Evolutionary conservation across 2,888 invertebrate species (phyloP), one percentile per base, ranked within the genome.

Genomic region (Dynastes hyllus): DNA sequence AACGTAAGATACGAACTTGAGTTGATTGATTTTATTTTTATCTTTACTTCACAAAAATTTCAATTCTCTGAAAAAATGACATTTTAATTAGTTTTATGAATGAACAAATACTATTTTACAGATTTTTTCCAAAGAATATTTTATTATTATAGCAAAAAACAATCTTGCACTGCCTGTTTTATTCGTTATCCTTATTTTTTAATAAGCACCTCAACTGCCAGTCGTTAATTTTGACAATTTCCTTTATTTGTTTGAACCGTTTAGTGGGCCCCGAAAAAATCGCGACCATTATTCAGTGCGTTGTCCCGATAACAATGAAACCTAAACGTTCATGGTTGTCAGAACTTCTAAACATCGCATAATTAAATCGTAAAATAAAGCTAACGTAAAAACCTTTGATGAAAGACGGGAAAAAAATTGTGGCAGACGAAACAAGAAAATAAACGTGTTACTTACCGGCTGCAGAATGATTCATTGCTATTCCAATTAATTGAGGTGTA

Each of bases 241-340:
- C 22, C 55, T 55, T 55, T 55, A 22, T 55, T 55, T 55, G 55
- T 55, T 55, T 22, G 55, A n/a, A 16, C 4, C 55, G 45, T 11
- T 45, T 55, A 55, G n/a, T 22, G 55, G 22, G 2, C 55, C 8
- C 8, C 22, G 55, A 16, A 16, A 22, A 55, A 55, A 45, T 45
- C 45, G 45, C 45, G 16, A 55, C 55, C 2, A 55, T 45, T 45
- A 45, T 45, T 55, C 55, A 4, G 22, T 8, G 61, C 22, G 27
- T 61, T 50, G 50, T 27, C 11, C 67, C 50, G 50, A 22, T 16
- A 45, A 69, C 27, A 69, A 45, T 50, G 45, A 22, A 27, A 69
- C 29, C 16, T 22, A 8, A 29, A 29, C 50, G 50, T 69, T 69
- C 67, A 69, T 69, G 67, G 67, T 50, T 69, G 67, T 69, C 67